Base-by-base conservation (phyloP, 2,797 vertebrate species). In the Merluccius polli region DNA sequence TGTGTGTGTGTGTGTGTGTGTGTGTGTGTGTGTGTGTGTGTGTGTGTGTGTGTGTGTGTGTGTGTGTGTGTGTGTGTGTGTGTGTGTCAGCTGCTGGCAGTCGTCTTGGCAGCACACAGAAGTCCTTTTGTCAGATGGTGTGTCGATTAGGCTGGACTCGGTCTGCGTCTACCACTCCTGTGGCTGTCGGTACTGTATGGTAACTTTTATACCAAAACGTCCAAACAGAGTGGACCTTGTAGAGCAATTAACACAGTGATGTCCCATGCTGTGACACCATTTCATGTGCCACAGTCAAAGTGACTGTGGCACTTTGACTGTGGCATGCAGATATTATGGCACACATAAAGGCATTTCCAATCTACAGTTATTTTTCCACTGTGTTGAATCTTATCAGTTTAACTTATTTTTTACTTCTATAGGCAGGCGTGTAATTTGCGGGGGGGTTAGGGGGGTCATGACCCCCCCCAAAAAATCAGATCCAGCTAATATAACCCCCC, bases 71-170 rank as follows among this genome's bases (percentile, higher is more conserved):
- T n/a, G 73, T 3, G 81, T 84, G 33, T n/a, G 13, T 52, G 11
- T 82, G 81, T 83, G 31, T 77, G 32, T 89, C 93, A 94, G 92
- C 93, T 94, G 93, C 90, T 88, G 88, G 84, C 88, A 88, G 85
- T 86, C 78, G 73, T 92, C 89, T 84, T 78, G 84, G 81, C 83
- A 87, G 82, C 86, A 90, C 89, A 93, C 91, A 94, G 87, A 90
- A 84, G 89, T 81, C 80, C 89, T 87, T 90, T 86, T 88, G 87
- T 92, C 85, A 84, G 84, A 83, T 75, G 80, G 73, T 86, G 63
- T 84, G 83, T 84, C 81, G 74, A 74, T 84, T 81, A 90, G 88
- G 76, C 85, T 80, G 82, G 41, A 89, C 87, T 90, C 90, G 92
- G 91, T 92, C 82, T 82, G 79, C 70, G 67, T 78, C 35, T 73